Percentiles rank a stretch among this genome's conserved stretches.
Conservation (phyloP, 2,113 vertebrate genomes). For the Larimichthys polyactis region DNA sequence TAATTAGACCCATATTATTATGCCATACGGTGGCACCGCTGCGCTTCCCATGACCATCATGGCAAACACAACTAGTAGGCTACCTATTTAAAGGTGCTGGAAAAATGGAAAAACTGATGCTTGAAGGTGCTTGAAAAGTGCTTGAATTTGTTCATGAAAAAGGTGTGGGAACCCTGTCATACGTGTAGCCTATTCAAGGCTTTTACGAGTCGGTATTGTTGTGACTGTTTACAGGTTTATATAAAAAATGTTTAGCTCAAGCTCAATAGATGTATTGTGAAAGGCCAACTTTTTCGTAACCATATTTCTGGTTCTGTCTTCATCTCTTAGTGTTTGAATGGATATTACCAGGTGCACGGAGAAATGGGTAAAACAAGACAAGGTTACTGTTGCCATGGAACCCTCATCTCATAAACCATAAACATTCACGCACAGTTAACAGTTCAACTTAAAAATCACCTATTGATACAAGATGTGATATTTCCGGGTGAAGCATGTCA, state of each 20-base stretch:
- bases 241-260: neutral
- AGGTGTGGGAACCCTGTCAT: neutral
- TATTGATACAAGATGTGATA: constrained; percentile 3
- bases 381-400: constrained; percentile 79
- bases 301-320: constrained; percentile 82
- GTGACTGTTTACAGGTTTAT: neutral
- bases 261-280: constrained; percentile 2
- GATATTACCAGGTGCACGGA: constrained; percentile 87
- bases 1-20: too few species aligned
- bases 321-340: constrained; percentile 86
- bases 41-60: too few species aligned
- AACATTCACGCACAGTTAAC: constrained; percentile 66
- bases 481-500: constrained; percentile 13
- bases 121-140: too few species aligned
- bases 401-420: constrained; percentile 76
- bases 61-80: too few species aligned
- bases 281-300: constrained; percentile 59
- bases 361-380: constrained; percentile 87
- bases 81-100: too few species aligned
- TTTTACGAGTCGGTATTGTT: neutral
- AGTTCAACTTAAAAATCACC: constrained; percentile 46
- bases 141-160: too few species aligned
- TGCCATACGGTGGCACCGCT: too few species aligned
- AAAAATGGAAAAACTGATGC: too few species aligned
- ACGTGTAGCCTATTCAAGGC: neutral